Conservation (phyloP, 2,888 invertebrate species). For the Troglohyphantes excavatus region DNA sequence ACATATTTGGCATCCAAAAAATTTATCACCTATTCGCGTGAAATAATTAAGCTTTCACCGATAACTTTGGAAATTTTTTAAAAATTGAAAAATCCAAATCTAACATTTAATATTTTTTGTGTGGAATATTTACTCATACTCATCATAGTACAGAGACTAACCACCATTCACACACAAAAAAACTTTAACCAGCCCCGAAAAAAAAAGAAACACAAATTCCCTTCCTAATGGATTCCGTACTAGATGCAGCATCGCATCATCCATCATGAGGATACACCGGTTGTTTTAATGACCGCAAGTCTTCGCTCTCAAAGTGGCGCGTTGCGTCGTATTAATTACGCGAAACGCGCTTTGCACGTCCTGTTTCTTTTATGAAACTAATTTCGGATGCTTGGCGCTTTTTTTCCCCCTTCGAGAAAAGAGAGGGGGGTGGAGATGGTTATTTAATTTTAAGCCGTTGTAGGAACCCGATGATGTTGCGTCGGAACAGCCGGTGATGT, state of each 20-base stretch:
- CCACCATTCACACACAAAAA: too few species aligned
- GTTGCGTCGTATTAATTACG: constrained; percentile 27
- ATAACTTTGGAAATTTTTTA: too few species aligned
- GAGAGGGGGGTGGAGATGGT: not conserved
- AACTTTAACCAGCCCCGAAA: not conserved
- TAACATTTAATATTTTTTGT: too few species aligned
- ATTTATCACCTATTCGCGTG: too few species aligned
- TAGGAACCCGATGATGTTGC: constrained; percentile 1
- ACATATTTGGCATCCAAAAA: too few species aligned
- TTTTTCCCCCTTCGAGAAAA: constrained; percentile 7
- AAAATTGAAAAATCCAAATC: too few species aligned
- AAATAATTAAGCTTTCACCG: too few species aligned
- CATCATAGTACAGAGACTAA: too few species aligned
- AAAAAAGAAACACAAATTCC: not conserved
- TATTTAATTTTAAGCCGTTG: constrained; percentile 21
- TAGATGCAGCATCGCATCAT: not conserved
- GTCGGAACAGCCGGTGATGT: constrained; percentile 1
- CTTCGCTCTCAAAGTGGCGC: constrained; percentile 10
- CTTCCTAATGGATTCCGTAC: not conserved
- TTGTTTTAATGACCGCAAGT: constrained; percentile 45
- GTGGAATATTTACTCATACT: too few species aligned
- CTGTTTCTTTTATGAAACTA: not conserved
- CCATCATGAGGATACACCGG: constrained; percentile 24
- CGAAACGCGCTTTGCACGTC: not conserved
- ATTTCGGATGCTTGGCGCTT: not conserved